Evolutionary conservation across 1,140 invertebrate genomes (phyloP).

Genomic region (Magallana gigas): DNA sequence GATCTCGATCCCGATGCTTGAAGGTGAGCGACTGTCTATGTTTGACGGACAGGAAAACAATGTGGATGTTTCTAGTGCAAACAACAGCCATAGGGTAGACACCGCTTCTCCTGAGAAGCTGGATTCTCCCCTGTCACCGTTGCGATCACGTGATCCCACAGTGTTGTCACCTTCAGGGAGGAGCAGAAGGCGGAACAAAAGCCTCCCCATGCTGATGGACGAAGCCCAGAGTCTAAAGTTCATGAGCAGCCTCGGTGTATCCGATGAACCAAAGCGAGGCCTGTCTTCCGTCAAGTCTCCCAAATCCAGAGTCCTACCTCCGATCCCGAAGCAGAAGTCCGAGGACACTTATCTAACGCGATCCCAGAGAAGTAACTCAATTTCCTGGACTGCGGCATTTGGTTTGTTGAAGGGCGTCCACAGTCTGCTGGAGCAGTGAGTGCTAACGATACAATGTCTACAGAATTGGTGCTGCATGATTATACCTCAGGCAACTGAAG

Average conservation of each 20-base stretch:
- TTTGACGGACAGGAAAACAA: slow-evolving; percentile 1
- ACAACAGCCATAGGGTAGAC: not conserved
- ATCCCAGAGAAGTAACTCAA: slow-evolving; percentile 36
- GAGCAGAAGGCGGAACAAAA: slow-evolving; percentile 43
- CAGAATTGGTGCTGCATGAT: too few relatives aligned
- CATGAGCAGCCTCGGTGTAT: slow-evolving; percentile 3
- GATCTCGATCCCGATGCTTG: slow-evolving; percentile 17
- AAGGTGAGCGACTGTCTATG: slow-evolving; percentile 1
- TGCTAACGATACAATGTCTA: too few relatives aligned
- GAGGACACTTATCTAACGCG: not conserved
- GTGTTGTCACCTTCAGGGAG: slow-evolving; percentile 30
- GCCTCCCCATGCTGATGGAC: slow-evolving; percentile 48
- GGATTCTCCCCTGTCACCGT: not conserved
- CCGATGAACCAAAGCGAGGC: not conserved
- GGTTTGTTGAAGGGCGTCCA: slow-evolving; percentile 61
- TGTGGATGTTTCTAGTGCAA: not conserved
- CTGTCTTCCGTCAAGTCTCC: slow-evolving; percentile 42
- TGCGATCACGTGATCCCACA: slow-evolving; percentile 30
- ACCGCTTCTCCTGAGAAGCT: not conserved
- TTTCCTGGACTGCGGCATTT: slow-evolving; percentile 63
- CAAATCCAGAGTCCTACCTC: slow-evolving; percentile 44
- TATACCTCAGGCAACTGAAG: too few relatives aligned
- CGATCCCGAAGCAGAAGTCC: slow-evolving; percentile 5
- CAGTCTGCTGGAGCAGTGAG: slow-evolving; percentile 35
- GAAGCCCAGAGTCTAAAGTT: slow-evolving; percentile 44